Percentiles rank a stretch among this genome's conserved stretches.
Conservation (phyloP, 2,113 vertebrate genomes). For the Rynchops niger region DNA sequence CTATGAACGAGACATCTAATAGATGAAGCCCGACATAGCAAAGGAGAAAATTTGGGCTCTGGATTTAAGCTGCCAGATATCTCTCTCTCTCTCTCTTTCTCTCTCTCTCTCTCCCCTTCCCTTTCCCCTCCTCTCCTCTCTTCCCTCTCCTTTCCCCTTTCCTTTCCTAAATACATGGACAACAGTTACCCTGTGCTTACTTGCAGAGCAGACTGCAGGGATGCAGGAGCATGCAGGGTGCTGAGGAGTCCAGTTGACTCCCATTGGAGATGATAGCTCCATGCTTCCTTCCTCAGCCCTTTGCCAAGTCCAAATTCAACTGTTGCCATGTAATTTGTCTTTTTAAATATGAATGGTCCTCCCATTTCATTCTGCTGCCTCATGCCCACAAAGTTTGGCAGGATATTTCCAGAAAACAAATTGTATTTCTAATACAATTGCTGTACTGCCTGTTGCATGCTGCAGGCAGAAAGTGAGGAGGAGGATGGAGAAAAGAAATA, state of each 20-base stretch:
- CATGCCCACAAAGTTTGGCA: fast-evolving
- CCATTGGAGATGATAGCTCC: neutral
- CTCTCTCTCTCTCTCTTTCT: fast-evolving
- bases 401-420: neutral
- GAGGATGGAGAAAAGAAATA: neutral
- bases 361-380: neutral
- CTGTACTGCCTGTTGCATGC: neutral
- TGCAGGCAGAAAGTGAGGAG: neutral
- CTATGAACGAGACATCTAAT: neutral
- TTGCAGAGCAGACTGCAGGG: neutral
- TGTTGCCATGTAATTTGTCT: neutral
- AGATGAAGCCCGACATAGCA: neutral
- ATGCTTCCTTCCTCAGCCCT: neutral
- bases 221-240: neutral
- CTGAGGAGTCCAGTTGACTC: neutral
- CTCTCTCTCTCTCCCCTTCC: fast-evolving
- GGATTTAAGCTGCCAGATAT: neutral
- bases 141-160: neutral
- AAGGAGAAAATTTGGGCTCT: neutral
- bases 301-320: neutral
- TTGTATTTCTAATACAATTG: neutral
- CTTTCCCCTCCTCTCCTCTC: fast-evolving
- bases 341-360: neutral
- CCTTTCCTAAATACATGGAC: no score
- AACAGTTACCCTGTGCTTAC: neutral